These are phyloP conservation scores for Aegithalos caudatus DNA, from an alignment of 2,113 vertebrate species.

Conservation along the genomic window DNA sequence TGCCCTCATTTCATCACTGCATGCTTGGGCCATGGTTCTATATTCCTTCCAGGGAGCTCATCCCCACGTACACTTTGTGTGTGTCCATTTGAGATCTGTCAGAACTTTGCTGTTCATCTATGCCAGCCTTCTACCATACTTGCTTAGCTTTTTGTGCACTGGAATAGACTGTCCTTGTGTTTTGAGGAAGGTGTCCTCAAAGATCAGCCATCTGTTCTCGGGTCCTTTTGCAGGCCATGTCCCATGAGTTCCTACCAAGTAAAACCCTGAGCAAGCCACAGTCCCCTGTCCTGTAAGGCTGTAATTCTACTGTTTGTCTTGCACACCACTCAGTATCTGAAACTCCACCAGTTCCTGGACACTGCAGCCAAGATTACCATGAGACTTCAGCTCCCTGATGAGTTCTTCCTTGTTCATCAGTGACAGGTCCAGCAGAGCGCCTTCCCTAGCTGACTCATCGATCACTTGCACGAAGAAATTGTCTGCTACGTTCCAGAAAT, in stretches of 20 bases:
- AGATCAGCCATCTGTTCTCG: background rate
- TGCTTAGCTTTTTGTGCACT: background rate
- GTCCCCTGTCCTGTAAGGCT: background rate
- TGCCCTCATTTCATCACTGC: background rate
- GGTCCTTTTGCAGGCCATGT: background rate
- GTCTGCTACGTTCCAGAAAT: background rate
- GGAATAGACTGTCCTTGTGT: background rate
- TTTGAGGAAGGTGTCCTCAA: background rate
- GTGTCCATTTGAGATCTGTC: background rate
- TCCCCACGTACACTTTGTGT: background rate
- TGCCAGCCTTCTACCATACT: background rate
- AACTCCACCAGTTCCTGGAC: background rate
- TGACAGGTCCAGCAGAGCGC: conserved; percentile 54
- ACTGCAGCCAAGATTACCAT: background rate
- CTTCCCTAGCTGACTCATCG: background rate
- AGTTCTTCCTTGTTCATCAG: conserved; percentile 55
- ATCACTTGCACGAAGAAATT: background rate
- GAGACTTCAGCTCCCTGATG: conserved; percentile 17
- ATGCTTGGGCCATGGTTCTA: background rate
- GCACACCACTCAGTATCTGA: background rate
- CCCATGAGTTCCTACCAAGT: background rate
- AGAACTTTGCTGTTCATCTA: background rate
- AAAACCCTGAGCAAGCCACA: background rate
- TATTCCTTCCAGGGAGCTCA: background rate
- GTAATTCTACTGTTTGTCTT: background rate